Evolutionary conservation across 2,797 vertebrate species (phyloP).

Genomic region (Pipistrellus kuhlii): DNA sequence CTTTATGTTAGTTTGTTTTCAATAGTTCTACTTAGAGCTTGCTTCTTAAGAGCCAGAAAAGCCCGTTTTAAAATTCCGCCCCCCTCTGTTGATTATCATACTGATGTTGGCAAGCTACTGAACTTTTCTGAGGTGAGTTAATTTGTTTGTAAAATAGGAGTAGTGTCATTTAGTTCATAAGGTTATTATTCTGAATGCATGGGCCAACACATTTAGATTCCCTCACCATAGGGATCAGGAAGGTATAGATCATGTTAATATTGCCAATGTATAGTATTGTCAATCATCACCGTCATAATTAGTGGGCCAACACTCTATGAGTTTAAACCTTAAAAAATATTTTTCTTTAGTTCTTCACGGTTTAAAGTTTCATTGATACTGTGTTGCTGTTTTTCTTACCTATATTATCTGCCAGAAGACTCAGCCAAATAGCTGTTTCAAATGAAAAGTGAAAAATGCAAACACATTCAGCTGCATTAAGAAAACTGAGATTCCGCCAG

Average conservation of each 20-base stretch:
- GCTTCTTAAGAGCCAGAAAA: background rate
- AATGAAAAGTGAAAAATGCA: background rate
- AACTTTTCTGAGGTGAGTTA: background rate
- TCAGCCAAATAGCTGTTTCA: background rate
- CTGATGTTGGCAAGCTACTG: background rate
- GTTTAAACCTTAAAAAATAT: background rate
- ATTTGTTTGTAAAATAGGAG: background rate
- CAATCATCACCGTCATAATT: background rate
- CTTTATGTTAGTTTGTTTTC: constrained; percentile 1
- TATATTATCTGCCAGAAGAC: background rate
- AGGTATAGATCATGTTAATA: background rate
- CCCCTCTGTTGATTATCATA: background rate
- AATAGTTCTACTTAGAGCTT: background rate
- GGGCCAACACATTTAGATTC: background rate
- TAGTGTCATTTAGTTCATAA: background rate
- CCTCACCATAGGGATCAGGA: background rate
- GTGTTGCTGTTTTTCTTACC: background rate
- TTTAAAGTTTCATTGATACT: background rate
- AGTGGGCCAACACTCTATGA: background rate
- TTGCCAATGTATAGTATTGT: background rate
- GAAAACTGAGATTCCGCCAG: background rate
- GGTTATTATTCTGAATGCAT: background rate
- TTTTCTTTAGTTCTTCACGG: background rate
- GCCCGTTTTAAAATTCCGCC: background rate
- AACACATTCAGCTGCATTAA: background rate